Percentiles rank a stretch among this genome's conserved stretches.
Conservation (phyloP, 2,888 invertebrate species). For the Sminthurinus aureus region DNA sequence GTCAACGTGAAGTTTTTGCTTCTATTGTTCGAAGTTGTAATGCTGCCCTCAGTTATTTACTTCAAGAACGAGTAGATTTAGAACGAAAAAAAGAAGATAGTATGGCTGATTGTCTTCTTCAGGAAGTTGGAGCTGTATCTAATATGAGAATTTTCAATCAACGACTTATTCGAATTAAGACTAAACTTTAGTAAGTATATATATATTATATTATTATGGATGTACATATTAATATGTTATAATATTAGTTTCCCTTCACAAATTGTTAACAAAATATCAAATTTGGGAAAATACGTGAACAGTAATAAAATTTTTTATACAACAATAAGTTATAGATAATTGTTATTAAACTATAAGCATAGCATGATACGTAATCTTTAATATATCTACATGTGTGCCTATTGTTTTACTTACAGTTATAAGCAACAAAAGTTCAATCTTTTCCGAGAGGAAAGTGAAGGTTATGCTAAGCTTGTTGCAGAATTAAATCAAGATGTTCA, state of each 20-base stretch:
- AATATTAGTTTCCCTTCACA: too few species aligned
- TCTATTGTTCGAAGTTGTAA: conserved; percentile 43
- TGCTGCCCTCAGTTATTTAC: conserved; percentile 73
- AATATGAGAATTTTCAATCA: conserved; percentile 85
- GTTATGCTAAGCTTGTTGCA: conserved; percentile 94
- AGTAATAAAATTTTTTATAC: not conserved
- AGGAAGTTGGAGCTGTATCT: conserved; percentile 88
- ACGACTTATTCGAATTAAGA: conserved; percentile 93
- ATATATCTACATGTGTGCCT: conserved; percentile 4
- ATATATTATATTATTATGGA: not conserved
- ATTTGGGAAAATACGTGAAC: too few species aligned
- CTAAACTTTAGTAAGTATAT: conserved; percentile 90
- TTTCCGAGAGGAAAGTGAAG: conserved; percentile 98
- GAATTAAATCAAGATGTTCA: conserved; percentile 86
- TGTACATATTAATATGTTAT: too few species aligned
- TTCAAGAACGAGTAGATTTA: conserved; percentile 92
- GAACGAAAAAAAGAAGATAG: conserved; percentile 65
- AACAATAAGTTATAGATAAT: too few species aligned
- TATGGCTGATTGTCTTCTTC: conserved; percentile 69
- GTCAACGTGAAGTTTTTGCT: conserved; percentile 49
- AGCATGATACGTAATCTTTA: too few species aligned
- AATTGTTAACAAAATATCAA: too few species aligned
- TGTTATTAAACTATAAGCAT: too few species aligned
- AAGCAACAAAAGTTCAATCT: conserved; percentile 99
- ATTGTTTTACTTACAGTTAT: conserved; percentile 75